These are phyloP conservation scores for Cichlasoma orientale DNA, from an alignment of 2,797 vertebrate genomes.

Conservation along the genomic window DNA sequence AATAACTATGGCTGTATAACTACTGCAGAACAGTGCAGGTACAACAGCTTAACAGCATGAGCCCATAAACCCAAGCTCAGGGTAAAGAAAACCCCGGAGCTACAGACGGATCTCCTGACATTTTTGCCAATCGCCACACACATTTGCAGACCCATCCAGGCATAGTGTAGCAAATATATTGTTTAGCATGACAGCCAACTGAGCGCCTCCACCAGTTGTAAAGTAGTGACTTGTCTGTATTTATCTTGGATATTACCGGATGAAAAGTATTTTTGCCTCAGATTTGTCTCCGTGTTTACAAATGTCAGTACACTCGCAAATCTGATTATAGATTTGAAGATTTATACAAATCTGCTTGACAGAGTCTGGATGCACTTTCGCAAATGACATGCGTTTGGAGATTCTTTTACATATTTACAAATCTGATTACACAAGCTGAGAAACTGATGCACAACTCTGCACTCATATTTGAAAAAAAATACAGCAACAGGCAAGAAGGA, in stretches of 20 bases:
- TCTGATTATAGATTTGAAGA: background rate
- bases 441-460: background rate
- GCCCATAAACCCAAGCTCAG: background rate
- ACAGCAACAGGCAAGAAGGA: background rate
- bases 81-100: constrained; percentile 1
- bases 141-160: background rate
- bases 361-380: background rate
- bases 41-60: background rate
- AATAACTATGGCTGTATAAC: background rate
- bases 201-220: background rate
- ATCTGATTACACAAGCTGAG: background rate
- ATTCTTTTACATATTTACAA: background rate
- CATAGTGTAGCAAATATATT: background rate
- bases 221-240: background rate
- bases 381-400: background rate
- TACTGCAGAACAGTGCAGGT: background rate
- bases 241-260: background rate
- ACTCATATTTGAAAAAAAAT: background rate
- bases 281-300: background rate
- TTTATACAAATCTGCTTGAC: background rate
- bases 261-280: background rate
- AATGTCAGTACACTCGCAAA: background rate
- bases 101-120: background rate
- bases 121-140: background rate
- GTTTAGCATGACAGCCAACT: background rate